Evolutionary conservation across 2,888 invertebrate species (phyloP), one percentile per base, ranked within the genome.

Genomic region (Suillia variegata): DNA sequence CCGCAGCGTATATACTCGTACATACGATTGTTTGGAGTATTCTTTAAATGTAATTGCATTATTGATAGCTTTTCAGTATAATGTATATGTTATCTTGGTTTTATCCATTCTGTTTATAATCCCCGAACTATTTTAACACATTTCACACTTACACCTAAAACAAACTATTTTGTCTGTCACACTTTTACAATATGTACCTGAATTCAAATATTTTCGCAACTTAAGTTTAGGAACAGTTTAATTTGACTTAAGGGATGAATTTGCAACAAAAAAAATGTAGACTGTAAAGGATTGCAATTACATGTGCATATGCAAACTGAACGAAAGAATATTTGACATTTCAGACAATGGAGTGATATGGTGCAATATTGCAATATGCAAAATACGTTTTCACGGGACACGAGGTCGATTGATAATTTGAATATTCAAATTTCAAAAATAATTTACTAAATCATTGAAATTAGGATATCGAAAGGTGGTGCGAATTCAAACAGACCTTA

Each of bases 341-440:
- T 45, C 2, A 6, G 45, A 45, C 38, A 20, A 5, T 45, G 45
- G 5, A 10, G 45, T 20, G 18, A n/a, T n/a, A n/a, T 18, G 45
- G 17, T 45, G 45, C 45, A 18, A 18, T n/a, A 38, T 31, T n/a
- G 38, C 38, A 38, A 38, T 38, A 38, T 38, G 38, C 38, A 38
- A 38, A 38, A 38, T 10, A 38, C 12, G 38, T n/a, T 38, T 38
- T 38, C 12, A 4, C 20, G 45, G 45, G 45, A 45, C 13, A 26
- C 5, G 5, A 26, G 26, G 26, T 5, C 26, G 10, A 26, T 6
- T 26, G 17, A 20, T 51, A 51, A 51, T 51, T 49, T 51, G 51
- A 51, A 51, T 51, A 51, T 51, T 51, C 51, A 51, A 51, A 51
- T 51, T 51, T 51, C 51, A 20, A 33, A n/a, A n/a, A 17, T 51